A percentile compares a stretch with the other conserved stretches of the same genome.
phyloP scores from a whole-genome alignment of 2,113 vertebrate species.

The Eurypyga helias region DNA sequence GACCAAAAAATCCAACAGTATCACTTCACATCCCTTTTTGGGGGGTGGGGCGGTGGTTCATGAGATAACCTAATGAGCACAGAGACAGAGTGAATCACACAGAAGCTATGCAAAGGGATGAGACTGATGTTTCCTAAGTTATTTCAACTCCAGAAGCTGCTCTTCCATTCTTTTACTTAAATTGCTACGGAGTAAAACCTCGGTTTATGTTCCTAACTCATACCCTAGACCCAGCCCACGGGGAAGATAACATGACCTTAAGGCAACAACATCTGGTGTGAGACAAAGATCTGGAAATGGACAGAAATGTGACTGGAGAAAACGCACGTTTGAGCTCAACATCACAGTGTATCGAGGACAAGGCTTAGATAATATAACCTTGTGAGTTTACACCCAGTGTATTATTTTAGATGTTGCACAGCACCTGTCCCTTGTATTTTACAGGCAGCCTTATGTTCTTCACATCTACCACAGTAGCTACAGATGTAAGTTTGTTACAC shows the following conservation, averaged over 20 bases:
- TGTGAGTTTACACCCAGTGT: background rate
- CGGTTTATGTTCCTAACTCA: background rate
- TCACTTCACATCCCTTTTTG: background rate
- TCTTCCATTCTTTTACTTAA: background rate
- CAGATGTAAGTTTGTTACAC: background rate
- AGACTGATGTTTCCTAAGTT: background rate
- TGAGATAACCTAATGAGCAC: background rate
- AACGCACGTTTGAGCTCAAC: background rate
- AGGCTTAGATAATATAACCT: background rate
- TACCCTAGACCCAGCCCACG: background rate
- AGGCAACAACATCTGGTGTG: background rate
- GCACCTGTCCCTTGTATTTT: background rate
- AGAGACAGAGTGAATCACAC: background rate
- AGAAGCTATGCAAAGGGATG: background rate
- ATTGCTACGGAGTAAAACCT: background rate
- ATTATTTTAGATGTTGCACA: background rate
- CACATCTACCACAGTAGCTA: background rate
- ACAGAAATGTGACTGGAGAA: background rate
- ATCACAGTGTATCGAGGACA: background rate
- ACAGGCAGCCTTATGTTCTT: background rate
- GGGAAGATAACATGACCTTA: background rate
- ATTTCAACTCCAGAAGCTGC: background rate
- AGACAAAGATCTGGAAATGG: background rate
- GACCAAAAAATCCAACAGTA: background rate
- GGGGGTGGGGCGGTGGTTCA: rapidly evolving